Evolutionary conservation across 2,888 invertebrate genomes (phyloP), one percentile per base, ranked within the genome.

Genomic region (Rapana venosa): DNA sequence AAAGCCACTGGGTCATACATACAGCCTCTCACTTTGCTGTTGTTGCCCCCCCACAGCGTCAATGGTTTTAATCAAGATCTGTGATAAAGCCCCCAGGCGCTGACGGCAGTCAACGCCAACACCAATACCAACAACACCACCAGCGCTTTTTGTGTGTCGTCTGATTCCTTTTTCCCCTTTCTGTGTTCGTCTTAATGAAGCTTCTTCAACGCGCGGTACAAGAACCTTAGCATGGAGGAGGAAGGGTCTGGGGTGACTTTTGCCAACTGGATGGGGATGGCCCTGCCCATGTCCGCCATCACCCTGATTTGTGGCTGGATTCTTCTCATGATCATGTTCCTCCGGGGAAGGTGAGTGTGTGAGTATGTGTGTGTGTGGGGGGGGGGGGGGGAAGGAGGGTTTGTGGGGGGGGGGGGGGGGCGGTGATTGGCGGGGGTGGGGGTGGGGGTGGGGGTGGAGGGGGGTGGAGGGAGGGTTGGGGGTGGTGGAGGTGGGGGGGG

Each of bases 261-360:
- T 86, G 90, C 93, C 30, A 92, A 91, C 85, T 94, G 93, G 93
- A 93, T 94, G 93, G 91, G 92, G 11, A 92, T 93, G 88, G 93
- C 93, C 0, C 36, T 94, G 4, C 94, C 94, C 0, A 91, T 93
- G 81, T 93, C 94, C 15, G 32, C 94, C 47, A 88, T 96, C n/a
- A 92, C 92, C 47, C 89, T 95, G 15, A 15, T 95, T 11, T 70
- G 94, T 26, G 92, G 93, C 85, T 96, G 96, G 96, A n/a, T 94
- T 17, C 90, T 92, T 36, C 91, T 93, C 20, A 91, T 92, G 79
- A 61, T 93, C 30, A 90, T 92, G 84, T 91, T 92, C 77, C 85
- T 92, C 61, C 91, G 91, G 35, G 79, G 83, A 47, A 92, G 91
- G 92, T 92, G 88, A 70, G 89, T 58, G 11, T 35, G 30, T n/a